phyloP scores from a whole-genome alignment of 2,113 vertebrate species.

The Myotis yumanensis region DNA sequence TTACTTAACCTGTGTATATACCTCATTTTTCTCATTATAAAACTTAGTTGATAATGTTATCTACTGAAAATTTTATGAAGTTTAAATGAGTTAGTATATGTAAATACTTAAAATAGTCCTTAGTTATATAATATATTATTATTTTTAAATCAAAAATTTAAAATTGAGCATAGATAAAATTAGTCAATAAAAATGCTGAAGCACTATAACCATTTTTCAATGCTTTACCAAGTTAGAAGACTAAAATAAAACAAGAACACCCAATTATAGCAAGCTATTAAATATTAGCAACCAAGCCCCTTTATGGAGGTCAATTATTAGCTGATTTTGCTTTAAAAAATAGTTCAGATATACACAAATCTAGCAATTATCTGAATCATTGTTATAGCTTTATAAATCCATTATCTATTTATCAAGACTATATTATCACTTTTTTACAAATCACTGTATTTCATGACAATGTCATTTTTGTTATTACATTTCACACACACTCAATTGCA shows the following conservation, averaged over 20 bases:
- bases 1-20: neutral
- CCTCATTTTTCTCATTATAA: neutral
- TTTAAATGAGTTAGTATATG: neutral
- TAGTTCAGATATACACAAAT: neutral
- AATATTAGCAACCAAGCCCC: neutral
- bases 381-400: neutral
- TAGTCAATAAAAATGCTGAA: neutral
- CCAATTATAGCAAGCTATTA: neutral
- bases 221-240: neutral
- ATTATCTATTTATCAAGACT: neutral
- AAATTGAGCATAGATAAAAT: slow-evolving; percentile 36
- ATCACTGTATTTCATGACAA: neutral
- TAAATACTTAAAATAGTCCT: neutral
- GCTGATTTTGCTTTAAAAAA: neutral
- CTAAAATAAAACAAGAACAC: neutral
- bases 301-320: neutral
- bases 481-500: slow-evolving; percentile 46
- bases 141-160: neutral
- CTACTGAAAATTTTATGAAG: neutral
- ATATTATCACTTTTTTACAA: neutral
- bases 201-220: neutral
- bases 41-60: neutral
- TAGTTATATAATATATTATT: neutral
- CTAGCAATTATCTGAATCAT: neutral
- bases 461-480: neutral